Percentiles rank a stretch among this genome's conserved stretches.
Conservation (phyloP, 2,888 invertebrate genomes). For the Polyommatus iphigenia region DNA sequence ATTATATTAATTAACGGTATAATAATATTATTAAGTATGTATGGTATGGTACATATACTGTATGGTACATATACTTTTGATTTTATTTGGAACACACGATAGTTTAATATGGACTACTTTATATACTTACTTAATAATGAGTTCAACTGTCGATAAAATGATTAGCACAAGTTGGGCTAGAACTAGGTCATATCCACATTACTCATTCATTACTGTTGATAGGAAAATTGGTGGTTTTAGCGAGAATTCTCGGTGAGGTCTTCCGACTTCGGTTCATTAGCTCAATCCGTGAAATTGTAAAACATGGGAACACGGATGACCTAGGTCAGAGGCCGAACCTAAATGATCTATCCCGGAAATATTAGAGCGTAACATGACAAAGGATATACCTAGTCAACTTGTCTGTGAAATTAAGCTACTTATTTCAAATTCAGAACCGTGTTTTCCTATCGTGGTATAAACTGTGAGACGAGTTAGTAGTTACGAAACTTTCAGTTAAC, state of each 20-base stretch:
- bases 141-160: constrained; percentile 22
- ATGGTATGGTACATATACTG: no score
- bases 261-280: constrained; percentile 11
- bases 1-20: no score
- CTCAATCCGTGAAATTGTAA: constrained; percentile 24
- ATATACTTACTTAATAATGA: background rate
- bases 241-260: constrained; percentile 4
- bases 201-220: constrained; percentile 26
- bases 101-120: constrained; percentile 3
- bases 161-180: background rate
- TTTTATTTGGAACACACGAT: background rate
- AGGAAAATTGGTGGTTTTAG: constrained; percentile 29
- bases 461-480: no score
- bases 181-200: constrained; percentile 24
- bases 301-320: constrained; percentile 6
- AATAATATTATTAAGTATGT: no score
- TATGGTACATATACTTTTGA: no score
- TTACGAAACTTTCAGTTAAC: no score
- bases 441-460: no score
- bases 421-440: background rate
- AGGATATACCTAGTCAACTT: background rate
- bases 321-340: background rate
- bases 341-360: background rate
- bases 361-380: background rate
- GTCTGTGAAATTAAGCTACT: background rate